Evolutionary conservation across 2,797 vertebrate species (phyloP).

Genomic region (Synaphobranchus kaupii): DNA sequence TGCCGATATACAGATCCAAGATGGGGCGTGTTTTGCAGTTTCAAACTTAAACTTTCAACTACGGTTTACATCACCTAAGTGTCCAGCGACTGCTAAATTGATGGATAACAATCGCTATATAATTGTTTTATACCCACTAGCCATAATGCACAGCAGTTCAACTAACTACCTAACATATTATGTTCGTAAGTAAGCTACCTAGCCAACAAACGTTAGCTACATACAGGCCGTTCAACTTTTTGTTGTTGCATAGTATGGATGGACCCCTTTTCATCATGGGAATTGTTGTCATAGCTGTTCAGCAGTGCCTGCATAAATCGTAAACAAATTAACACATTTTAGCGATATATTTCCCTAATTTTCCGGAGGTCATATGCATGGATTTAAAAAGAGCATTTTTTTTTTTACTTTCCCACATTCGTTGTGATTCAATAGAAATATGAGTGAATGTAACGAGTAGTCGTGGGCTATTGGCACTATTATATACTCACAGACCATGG

Average conservation of each 20-base stretch:
- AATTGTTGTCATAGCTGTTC: slow-evolving; percentile 32
- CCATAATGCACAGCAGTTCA: background rate
- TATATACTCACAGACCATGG: too few relatives aligned
- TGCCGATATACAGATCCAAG: slow-evolving; percentile 19
- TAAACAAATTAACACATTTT: background rate
- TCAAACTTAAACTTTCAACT: background rate
- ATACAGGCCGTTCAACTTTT: background rate
- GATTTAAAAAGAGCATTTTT: background rate
- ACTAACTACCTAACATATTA: background rate
- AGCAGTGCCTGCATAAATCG: slow-evolving; percentile 33
- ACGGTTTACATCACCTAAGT: background rate
- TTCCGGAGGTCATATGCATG: background rate
- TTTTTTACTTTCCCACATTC: too few relatives aligned
- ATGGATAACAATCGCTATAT: background rate
- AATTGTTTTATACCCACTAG: background rate
- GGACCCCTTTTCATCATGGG: background rate
- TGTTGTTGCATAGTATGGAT: background rate
- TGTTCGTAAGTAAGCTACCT: background rate
- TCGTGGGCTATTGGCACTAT: too few relatives aligned
- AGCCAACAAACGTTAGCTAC: background rate
- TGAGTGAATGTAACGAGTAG: too few relatives aligned
- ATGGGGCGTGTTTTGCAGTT: slow-evolving; percentile 20
- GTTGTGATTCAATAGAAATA: too few relatives aligned
- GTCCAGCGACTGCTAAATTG: background rate
- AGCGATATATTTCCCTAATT: background rate